Evolutionary conservation across 1,140 invertebrate genomes (phyloP), one percentile per base, ranked within the genome.

Genomic region (Lutraria rhynchaena): DNA sequence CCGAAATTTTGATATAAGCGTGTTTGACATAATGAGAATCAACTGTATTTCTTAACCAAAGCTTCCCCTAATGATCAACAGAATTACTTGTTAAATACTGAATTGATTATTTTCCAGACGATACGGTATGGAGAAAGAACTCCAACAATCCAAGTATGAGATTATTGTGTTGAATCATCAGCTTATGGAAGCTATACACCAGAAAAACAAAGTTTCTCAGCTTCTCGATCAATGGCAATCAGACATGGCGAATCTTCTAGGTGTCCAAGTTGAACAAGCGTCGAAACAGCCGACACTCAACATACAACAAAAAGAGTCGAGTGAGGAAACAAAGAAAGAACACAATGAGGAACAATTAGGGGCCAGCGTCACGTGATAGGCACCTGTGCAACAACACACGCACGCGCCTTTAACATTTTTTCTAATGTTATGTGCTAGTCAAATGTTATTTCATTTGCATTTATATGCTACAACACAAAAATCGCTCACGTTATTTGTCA

Each of bases 181-280:
- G 91, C 93, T 99, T 57, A 95, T 98, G 94, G 97, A 98, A 90
- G 96, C 97, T 0, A 96, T 99, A 53, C 95, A 98, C 89, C 97
- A 99, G 92, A 99, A 99, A 92, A 95, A 99, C 51, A 96, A 98
- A 90, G 94, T 99, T 0, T 97, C 97, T 35, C 97, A 99, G 89
- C 97, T 98, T 90, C 92, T 99, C 17, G 97, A 98, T 88, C 97
- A 98, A 93, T 99, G 97, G 97, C 96, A 76, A 58, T 76, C 73
- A 1, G 73, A 76, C 29, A 76, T 76, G 73, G 73, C 73, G 24
- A 63, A 76, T 49, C 27, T 76, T 3, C 73, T 76, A 9, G 73
- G 73, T 17, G 73, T 76, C 1, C 57, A 76, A 24, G 37, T 76
- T 55, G 73, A 76, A 57, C 37, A 37, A 11, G 63, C 37, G 3